Evolutionary conservation across 2,888 invertebrate species (phyloP).

Genomic region (Shargacucullia verbasci): DNA sequence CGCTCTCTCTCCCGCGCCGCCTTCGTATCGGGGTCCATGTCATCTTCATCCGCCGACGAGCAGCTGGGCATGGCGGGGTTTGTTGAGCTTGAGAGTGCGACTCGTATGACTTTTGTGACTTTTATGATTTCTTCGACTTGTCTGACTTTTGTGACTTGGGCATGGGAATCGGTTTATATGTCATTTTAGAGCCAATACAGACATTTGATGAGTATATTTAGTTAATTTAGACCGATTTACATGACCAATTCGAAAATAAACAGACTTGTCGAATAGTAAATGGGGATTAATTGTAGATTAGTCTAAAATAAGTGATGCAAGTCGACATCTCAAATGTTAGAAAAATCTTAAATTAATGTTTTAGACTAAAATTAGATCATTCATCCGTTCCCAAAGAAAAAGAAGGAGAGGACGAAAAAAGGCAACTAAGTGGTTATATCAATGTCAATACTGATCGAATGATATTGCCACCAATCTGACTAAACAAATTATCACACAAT

Average conservation of each 20-base stretch:
- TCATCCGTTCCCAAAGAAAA: neutral
- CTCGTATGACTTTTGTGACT: constrained; percentile 1
- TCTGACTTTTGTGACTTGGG: neutral
- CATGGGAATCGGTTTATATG: constrained; percentile 3
- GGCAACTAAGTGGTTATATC: too few relatives aligned
- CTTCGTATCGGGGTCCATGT: constrained; percentile 95
- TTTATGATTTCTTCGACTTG: neutral
- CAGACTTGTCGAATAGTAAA: neutral
- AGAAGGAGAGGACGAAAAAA: neutral
- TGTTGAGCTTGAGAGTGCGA: constrained; percentile 27
- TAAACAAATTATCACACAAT: too few relatives aligned
- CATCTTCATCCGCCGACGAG: constrained; percentile 95
- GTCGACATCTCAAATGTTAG: constrained; percentile 19
- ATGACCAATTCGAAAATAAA: neutral
- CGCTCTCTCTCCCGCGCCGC: constrained; percentile 98
- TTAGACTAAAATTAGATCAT: neutral
- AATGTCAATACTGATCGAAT: too few relatives aligned
- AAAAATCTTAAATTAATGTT: constrained; percentile 14
- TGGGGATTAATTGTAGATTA: constrained; percentile 11
- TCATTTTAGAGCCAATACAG: too few relatives aligned
- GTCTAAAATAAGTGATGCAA: constrained; percentile 26
- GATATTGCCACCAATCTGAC: too few relatives aligned
- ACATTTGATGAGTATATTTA: neutral
- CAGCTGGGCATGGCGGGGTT: constrained; percentile 84
- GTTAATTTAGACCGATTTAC: constrained; percentile 1